Evolutionary conservation across 1,140 invertebrate genomes (phyloP).

Genomic region (Maniola jurtina): DNA sequence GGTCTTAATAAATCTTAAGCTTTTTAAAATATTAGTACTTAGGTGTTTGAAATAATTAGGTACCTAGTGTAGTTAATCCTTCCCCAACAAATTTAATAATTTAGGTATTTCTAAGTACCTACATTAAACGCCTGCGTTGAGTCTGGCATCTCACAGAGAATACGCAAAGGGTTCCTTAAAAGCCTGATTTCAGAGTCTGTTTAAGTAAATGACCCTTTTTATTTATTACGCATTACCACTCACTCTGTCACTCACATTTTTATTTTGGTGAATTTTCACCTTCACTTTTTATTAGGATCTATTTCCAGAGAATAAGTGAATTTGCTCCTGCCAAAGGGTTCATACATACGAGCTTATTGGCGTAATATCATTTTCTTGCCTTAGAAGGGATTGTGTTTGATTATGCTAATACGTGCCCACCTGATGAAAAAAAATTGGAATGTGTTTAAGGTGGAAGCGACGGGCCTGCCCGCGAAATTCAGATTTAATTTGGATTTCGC

Average conservation of each 20-base stretch:
- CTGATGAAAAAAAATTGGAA: too few species aligned
- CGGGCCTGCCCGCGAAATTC: too few species aligned
- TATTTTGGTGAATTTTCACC: not conserved
- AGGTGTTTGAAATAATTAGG: too few species aligned
- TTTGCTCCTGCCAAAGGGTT: not conserved
- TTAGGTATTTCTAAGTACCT: constrained; percentile 1
- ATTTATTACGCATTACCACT: not conserved
- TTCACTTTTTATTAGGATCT: not conserved
- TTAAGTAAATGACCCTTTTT: constrained; percentile 10
- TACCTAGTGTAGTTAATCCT: not conserved
- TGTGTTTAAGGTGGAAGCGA: too few species aligned
- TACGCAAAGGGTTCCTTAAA: constrained; percentile 8
- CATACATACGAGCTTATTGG: not conserved
- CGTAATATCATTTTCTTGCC: not conserved
- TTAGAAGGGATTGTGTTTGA: too few species aligned
- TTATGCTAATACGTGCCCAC: too few species aligned
- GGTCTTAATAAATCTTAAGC: too few species aligned
- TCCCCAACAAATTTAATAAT: constrained; percentile 2
- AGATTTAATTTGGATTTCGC: too few species aligned
- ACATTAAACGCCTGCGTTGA: constrained; percentile 1
- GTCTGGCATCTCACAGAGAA: constrained; percentile 2
- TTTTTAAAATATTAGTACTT: too few species aligned
- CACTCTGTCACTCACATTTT: not conserved
- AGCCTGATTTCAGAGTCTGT: constrained; percentile 13
- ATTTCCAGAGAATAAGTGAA: not conserved